These are phyloP conservation scores for Catocala sponsa DNA, from an alignment of 2,888 invertebrate species.

Conservation along the genomic window DNA sequence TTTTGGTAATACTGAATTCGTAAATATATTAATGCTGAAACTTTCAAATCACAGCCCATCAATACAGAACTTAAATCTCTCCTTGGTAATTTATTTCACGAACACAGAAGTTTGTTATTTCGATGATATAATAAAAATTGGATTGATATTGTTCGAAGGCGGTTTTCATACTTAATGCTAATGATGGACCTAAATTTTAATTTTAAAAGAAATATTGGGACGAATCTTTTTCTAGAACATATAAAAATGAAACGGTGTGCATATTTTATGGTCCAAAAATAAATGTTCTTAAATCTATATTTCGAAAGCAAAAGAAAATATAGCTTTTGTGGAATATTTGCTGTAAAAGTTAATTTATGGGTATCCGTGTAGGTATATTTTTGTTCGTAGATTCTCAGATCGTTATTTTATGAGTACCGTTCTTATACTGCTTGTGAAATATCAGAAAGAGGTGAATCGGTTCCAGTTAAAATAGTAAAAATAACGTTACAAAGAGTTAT, in stretches of 20 bases:
- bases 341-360: neutral
- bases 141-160: conserved; percentile 1
- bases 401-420: neutral
- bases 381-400: neutral
- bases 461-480: conserved; percentile 20
- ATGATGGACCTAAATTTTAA: neutral
- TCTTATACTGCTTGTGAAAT: conserved; percentile 2
- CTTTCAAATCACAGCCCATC: conserved; percentile 12
- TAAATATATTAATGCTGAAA: neutral
- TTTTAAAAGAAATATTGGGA: neutral
- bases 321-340: too few species aligned
- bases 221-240: too few species aligned
- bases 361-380: neutral
- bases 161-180: neutral
- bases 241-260: too few species aligned
- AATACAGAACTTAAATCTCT: conserved; percentile 6
- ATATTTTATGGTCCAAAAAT: too few species aligned
- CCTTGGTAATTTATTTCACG: conserved; percentile 5
- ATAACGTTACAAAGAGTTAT: neutral
- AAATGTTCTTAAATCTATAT: too few species aligned
- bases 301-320: too few species aligned
- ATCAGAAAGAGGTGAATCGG: conserved; percentile 5
- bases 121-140: neutral
- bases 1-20: neutral
- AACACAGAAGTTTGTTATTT: conserved; percentile 1